These are phyloP conservation scores for Rhingia rostrata DNA, from an alignment of 2,888 invertebrate species.

Conservation along the genomic window DNA sequence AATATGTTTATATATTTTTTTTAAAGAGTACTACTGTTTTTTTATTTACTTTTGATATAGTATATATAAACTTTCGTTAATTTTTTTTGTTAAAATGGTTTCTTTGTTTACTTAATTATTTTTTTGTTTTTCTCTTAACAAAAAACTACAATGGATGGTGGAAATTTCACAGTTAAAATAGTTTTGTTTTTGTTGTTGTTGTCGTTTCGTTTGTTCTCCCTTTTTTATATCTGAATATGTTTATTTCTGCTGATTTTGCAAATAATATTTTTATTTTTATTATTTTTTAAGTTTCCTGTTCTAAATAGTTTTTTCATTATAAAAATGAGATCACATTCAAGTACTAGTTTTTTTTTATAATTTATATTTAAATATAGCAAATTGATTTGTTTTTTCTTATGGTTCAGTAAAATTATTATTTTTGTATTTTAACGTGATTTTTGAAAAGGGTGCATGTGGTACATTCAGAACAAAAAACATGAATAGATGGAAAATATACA, in stretches of 20 bases:
- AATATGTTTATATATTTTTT: constrained; percentile 31
- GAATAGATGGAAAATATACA: constrained; percentile 5
- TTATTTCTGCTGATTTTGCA: constrained; percentile 55
- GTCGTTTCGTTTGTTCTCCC: constrained; percentile 34
- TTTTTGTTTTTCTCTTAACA: constrained; percentile 54
- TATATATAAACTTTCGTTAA: constrained; percentile 69
- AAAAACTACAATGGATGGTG: constrained; percentile 73
- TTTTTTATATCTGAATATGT: constrained; percentile 56
- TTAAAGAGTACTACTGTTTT: constrained; percentile 51
- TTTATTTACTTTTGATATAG: constrained; percentile 56
- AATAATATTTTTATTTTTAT: constrained; percentile 35
- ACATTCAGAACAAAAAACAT: constrained; percentile 22
- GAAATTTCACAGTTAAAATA: constrained; percentile 75
- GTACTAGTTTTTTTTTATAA: constrained; percentile 65
- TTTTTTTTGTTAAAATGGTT: constrained; percentile 47
- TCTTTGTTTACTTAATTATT: constrained; percentile 52
- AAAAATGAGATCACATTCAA: constrained; percentile 75
- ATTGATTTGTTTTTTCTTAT: constrained; percentile 51
- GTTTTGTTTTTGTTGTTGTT: constrained; percentile 66
- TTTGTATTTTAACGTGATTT: constrained; percentile 33
- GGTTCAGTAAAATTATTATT: constrained; percentile 34
- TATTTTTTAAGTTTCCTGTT: constrained; percentile 57
- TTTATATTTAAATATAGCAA: constrained; percentile 64
- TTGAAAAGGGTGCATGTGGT: constrained; percentile 17
- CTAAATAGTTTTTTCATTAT: constrained; percentile 74